Percentiles rank a stretch among this genome's conserved stretches.
Conservation (phyloP, 2,888 invertebrate genomes). For the Caenorhabditis becei region DNA sequence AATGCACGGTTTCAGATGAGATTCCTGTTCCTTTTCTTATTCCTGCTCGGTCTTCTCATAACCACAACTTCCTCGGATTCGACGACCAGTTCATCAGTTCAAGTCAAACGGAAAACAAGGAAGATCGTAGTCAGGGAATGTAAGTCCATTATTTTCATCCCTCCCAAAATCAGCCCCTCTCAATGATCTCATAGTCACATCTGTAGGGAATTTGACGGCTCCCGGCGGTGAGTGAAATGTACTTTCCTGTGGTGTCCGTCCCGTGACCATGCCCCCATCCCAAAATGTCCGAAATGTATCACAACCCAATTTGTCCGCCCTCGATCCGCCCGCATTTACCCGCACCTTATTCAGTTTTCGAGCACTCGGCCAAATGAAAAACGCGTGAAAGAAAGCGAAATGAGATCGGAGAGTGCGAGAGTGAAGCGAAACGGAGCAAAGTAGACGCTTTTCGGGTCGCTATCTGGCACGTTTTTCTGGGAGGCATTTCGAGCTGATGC, state of each 20-base stretch:
- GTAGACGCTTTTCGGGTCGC: constrained; percentile 11
- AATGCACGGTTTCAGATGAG: constrained; percentile 35
- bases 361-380: constrained; percentile 51
- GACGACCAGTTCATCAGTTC: background rate
- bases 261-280: constrained; percentile 9
- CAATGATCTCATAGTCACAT: background rate
- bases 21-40: constrained; percentile 49
- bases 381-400: constrained; percentile 19
- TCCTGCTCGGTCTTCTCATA: constrained; percentile 10
- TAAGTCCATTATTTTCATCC: constrained; percentile 19
- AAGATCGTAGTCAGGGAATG: constrained; percentile 42
- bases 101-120: constrained; percentile 4
- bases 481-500: constrained; percentile 37
- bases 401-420: constrained; percentile 22
- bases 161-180: constrained; percentile 1
- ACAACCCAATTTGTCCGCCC: constrained; percentile 23
- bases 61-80: constrained; percentile 6
- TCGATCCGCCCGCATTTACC: background rate
- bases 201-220: constrained; percentile 38
- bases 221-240: constrained; percentile 39
- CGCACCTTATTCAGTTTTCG: constrained; percentile 25
- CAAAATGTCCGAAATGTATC: constrained; percentile 11
- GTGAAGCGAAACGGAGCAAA: constrained; percentile 1
- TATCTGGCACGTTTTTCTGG: constrained; percentile 15
- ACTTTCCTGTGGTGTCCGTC: constrained; percentile 13